phyloP scores from a whole-genome alignment of 2,113 vertebrate species.

The Spea multiplicata region DNA sequence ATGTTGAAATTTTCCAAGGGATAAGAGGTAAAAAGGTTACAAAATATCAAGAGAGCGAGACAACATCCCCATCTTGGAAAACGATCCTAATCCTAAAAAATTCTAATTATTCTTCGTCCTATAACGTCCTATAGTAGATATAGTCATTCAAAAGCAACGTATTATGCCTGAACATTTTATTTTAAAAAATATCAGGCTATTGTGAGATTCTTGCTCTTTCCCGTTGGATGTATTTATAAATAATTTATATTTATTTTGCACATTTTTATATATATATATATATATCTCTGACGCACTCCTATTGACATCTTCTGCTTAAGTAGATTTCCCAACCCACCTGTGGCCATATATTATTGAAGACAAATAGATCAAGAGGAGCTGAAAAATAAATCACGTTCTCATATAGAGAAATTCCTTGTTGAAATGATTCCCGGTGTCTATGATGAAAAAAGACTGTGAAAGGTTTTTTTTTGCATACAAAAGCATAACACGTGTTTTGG shows the following conservation, averaged over 20 bases:
- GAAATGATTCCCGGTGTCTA: slow-evolving; percentile 6
- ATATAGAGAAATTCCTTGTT: not conserved
- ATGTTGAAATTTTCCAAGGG: too few relatives aligned
- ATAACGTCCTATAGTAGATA: slow-evolving; percentile 11
- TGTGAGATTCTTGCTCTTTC: slow-evolving; percentile 3
- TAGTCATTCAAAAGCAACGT: slow-evolving; percentile 19
- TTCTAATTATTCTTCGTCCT: too few relatives aligned
- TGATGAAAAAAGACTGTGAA: not conserved
- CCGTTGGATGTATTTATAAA: slow-evolving; percentile 20
- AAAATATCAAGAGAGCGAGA: too few relatives aligned
- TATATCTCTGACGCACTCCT: slow-evolving; percentile 14
- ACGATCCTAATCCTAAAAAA: too few relatives aligned
- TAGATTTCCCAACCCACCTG: slow-evolving; percentile 6
- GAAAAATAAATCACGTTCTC: not conserved
- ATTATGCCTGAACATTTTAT: slow-evolving; percentile 20
- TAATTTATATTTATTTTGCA: slow-evolving; percentile 17
- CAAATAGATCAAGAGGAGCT: not conserved
- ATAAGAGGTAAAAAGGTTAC: too few relatives aligned
- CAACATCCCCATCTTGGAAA: too few relatives aligned
- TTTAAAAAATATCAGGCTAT: not conserved
- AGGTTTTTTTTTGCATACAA: not conserved
- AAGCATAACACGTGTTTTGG: not conserved
- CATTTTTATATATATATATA: not conserved
- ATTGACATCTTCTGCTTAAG: slow-evolving; percentile 17
- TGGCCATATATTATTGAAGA: slow-evolving; percentile 24